Base-by-base conservation (phyloP, 2,888 invertebrate genomes). In the Acheta domesticus region DNA sequence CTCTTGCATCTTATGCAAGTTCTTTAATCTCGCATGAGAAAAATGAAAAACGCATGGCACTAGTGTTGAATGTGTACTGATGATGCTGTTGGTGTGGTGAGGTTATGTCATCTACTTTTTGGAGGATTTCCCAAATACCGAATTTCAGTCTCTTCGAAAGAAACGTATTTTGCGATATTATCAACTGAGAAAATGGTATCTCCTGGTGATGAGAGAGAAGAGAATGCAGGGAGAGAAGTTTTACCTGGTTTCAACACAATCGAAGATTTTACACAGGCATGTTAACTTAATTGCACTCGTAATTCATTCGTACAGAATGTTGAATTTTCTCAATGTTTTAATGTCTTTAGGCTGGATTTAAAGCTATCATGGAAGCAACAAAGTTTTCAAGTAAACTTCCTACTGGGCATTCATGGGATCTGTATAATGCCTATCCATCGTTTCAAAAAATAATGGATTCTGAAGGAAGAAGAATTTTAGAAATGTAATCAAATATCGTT, bases 361-460 rank as follows among this genome's bases (percentile, higher is more conserved):
- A 88, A 80, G 87, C 89, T 62, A 88, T 95, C 49, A 89, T 92
- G 83, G 91, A 91, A 85, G 92, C 93, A 8, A 92, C 93, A 16
- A 92, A 91, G 85, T 87, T 89, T 20, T 90, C 94, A 0, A 96
- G 95, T 85, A 88, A 88, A 20, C 88, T 96, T 82, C 96, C 96
- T 0, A 87, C 88, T 75, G 93, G 92, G 73, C 87, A 90, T 74
- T 91, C 94, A 76, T 92, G 92, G 85, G 91, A 93, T 83, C 91
- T 93, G 81, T 95, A 94, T 84, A 90, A 91, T 78, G 93, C 94
- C n/a, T 93, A 92, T 86, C 91, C 93, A 11, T 91, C 92, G 21
- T 96, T 96, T 85, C 90, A 91, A 73, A 89, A 90, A 82, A 89
- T 92, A 12, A 89, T 93, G 83, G 90, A 90, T 81, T 86, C 89